A percentile compares a stretch with the other conserved stretches of the same genome.
phyloP scores from a whole-genome alignment of 2,797 vertebrate species.

The Paguma larvata region DNA sequence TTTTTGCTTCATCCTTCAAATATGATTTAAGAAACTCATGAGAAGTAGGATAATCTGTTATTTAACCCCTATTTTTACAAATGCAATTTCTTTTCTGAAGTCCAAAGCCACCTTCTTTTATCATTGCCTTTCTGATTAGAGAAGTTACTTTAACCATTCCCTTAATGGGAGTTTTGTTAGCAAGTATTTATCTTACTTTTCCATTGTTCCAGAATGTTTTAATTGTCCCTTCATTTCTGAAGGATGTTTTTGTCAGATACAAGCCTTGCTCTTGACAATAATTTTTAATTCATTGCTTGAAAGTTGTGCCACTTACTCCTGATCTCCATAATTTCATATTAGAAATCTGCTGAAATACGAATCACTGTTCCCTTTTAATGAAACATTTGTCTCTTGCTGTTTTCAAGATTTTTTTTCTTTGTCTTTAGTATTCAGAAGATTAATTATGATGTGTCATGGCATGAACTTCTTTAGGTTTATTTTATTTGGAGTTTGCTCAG shows the following conservation, averaged over 20 bases:
- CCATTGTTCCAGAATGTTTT: background rate
- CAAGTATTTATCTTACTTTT: constrained; percentile 40
- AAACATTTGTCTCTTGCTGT: background rate
- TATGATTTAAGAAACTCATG: constrained; percentile 38
- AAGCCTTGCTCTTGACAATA: background rate
- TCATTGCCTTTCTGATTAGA: constrained; percentile 34
- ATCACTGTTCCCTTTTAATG: background rate
- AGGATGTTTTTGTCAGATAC: constrained; percentile 1
- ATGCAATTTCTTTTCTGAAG: constrained; percentile 30
- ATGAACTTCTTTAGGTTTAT: background rate
- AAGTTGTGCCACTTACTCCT: constrained; percentile 52
- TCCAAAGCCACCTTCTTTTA: background rate
- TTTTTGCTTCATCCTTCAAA: constrained; percentile 62
- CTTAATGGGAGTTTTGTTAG: background rate
- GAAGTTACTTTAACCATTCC: constrained; percentile 15
- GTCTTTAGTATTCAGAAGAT: constrained; percentile 34
- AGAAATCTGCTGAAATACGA: background rate
- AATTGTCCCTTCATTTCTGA: background rate
- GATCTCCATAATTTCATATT: constrained; percentile 18
- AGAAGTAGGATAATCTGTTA: constrained; percentile 23
- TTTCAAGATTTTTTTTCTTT: constrained; percentile 32
- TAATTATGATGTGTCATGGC: constrained; percentile 1
- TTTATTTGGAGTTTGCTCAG: background rate
- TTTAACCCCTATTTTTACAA: background rate
- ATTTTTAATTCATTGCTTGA: constrained; percentile 25